These are phyloP conservation scores for Turdus rufiventris DNA, from an alignment of 2,113 vertebrate species.

Conservation along the genomic window DNA sequence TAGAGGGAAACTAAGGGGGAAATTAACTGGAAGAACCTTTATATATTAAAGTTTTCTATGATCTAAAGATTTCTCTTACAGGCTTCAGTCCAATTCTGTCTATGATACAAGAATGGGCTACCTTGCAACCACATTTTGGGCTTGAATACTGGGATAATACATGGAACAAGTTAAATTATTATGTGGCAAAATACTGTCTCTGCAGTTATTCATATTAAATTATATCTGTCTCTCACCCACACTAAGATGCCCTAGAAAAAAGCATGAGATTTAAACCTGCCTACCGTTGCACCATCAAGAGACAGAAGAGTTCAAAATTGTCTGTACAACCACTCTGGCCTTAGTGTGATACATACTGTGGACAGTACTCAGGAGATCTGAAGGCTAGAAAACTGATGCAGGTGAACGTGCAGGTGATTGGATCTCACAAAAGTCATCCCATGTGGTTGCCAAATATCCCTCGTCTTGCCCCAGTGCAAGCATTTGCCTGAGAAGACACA, in stretches of 20 bases:
- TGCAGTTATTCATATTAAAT: background rate
- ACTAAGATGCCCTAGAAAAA: background rate
- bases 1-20: background rate
- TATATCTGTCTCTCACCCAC: background rate
- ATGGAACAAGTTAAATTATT: background rate
- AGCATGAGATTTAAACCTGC: background rate
- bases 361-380: background rate
- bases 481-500: background rate
- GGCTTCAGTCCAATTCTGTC: background rate
- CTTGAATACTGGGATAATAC: background rate
- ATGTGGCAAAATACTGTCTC: background rate
- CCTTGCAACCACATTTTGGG: constrained; percentile 1
- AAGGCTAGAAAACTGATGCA: background rate
- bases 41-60: background rate
- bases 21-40: constrained; percentile 25
- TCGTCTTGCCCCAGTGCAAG: background rate
- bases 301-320: background rate
- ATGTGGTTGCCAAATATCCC: background rate
- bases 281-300: background rate
- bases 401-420: background rate
- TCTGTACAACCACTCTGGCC: background rate
- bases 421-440: background rate
- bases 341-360: background rate
- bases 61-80: background rate
- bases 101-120: background rate